Percentiles rank a stretch among this genome's conserved stretches.
These are phyloP conservation scores for Dicycla oo DNA, from an alignment of 2,888 invertebrate genomes.

Conservation along the genomic window DNA sequence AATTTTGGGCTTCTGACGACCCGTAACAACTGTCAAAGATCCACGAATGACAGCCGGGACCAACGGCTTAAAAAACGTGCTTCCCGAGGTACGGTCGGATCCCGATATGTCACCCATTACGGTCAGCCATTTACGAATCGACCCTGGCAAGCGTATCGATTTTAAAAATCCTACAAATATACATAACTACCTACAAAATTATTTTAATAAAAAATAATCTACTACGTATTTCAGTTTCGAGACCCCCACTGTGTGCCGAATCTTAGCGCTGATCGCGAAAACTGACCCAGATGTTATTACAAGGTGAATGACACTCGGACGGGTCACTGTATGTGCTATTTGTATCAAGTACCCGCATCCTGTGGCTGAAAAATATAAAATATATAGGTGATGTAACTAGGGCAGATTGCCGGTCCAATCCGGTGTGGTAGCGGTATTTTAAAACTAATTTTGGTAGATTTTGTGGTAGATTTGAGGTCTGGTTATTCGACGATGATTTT, in stretches of 20 bases:
- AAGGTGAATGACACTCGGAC: slow-evolving; percentile 63
- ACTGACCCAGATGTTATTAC: slow-evolving; percentile 56
- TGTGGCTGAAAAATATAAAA: slow-evolving; percentile 49
- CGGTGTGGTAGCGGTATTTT: slow-evolving; percentile 12
- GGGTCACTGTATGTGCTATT: slow-evolving; percentile 51
- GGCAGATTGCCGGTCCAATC: slow-evolving; percentile 15
- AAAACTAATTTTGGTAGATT: slow-evolving; percentile 4
- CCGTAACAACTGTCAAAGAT: no score
- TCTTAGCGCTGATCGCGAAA: slow-evolving; percentile 55
- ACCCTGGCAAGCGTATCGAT: no score
- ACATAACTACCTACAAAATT: no score
- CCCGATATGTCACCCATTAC: no score
- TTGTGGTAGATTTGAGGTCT: background rate
- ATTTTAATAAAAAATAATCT: background rate
- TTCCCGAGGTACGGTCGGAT: no score
- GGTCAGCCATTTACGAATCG: no score
- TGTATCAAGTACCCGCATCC: slow-evolving; percentile 61
- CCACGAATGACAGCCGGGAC: no score
- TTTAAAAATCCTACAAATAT: no score
- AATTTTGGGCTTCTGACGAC: no score
- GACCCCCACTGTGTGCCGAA: slow-evolving; percentile 14
- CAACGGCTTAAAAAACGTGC: no score
- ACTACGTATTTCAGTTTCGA: background rate
- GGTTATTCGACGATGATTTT: background rate
- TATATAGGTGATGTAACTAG: slow-evolving; percentile 56